Evolutionary conservation across 2,888 invertebrate species (phyloP).

Genomic region (Drosophila quinaria): DNA sequence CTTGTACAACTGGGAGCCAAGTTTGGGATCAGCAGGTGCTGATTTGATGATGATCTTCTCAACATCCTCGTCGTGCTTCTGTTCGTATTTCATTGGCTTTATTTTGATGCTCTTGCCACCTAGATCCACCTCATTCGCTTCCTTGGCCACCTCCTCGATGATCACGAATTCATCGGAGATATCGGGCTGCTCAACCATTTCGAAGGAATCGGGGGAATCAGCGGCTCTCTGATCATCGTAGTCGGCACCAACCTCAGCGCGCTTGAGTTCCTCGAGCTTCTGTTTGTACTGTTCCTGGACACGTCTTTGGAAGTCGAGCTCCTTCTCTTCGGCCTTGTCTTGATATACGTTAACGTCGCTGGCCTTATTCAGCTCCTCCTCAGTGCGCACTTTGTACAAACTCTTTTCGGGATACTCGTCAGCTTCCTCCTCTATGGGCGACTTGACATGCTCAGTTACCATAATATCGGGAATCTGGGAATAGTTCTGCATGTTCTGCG

Average conservation of each 20-base stretch:
- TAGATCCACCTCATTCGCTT: slow-evolving; percentile 92
- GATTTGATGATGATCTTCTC: slow-evolving; percentile 90
- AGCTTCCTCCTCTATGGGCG: slow-evolving; percentile 77
- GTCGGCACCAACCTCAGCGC: slow-evolving; percentile 85
- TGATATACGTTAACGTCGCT: slow-evolving; percentile 80
- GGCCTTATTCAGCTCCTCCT: slow-evolving; percentile 84
- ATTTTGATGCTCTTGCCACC: slow-evolving; percentile 94
- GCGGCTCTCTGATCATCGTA: slow-evolving; percentile 87
- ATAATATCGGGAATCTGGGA: slow-evolving; percentile 85
- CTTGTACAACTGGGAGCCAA: slow-evolving; percentile 87
- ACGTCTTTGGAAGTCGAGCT: slow-evolving; percentile 86
- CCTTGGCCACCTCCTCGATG: slow-evolving; percentile 94
- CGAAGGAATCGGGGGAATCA: slow-evolving; percentile 94
- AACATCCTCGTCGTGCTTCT: slow-evolving; percentile 90
- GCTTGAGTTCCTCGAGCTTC: slow-evolving; percentile 88
- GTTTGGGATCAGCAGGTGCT: slow-evolving; percentile 88
- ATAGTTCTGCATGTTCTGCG: slow-evolving; percentile 85
- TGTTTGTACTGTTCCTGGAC: slow-evolving; percentile 86
- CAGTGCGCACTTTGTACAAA: slow-evolving; percentile 83
- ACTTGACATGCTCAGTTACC: slow-evolving; percentile 85
- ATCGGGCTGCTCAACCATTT: slow-evolving; percentile 94
- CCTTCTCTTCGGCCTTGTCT: slow-evolving; percentile 77
- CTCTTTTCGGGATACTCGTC: slow-evolving; percentile 84
- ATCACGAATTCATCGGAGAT: slow-evolving; percentile 95
- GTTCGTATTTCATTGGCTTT: slow-evolving; percentile 86